phyloP scores from a whole-genome alignment of 2,888 invertebrate species.

The Thysanoteuthis rhombus region DNA sequence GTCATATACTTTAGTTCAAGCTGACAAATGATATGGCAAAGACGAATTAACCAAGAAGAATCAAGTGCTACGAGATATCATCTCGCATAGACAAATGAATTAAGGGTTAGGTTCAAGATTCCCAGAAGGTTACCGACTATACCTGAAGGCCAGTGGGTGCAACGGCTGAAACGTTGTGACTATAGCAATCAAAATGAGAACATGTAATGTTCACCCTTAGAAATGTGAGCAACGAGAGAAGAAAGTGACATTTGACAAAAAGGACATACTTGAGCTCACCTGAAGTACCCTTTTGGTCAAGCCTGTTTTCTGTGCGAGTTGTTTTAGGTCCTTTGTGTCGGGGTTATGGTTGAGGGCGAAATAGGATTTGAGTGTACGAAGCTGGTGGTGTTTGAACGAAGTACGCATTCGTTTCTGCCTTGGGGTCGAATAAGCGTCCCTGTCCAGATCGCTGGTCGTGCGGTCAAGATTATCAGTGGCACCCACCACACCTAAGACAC shows the following conservation, averaged over 20 bases:
- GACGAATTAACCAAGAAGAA: too few species aligned
- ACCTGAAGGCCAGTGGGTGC: too few species aligned
- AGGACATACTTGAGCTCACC: constrained; percentile 72
- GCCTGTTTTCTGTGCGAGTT: constrained; percentile 96
- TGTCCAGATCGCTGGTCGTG: constrained; percentile 21
- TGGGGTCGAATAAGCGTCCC: constrained; percentile 33
- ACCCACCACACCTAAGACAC: constrained; percentile 16
- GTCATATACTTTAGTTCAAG: too few species aligned
- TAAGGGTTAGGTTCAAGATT: too few species aligned
- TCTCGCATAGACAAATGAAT: too few species aligned
- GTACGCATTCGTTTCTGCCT: constrained; percentile 92
- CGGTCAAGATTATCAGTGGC: constrained; percentile 16
- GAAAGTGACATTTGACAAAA: not conserved
- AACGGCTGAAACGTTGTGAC: too few species aligned
- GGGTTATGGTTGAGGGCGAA: constrained; percentile 99
- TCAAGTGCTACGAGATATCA: too few species aligned
- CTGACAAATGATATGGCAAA: too few species aligned
- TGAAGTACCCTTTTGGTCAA: constrained; percentile 97
- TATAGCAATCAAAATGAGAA: too few species aligned
- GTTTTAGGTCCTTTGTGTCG: constrained; percentile 97
- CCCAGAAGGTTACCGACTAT: too few species aligned
- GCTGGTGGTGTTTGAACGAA: constrained; percentile 98
- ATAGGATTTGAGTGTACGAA: constrained; percentile 98
- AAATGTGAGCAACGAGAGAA: not conserved
- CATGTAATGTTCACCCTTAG: too few species aligned